Conservation (phyloP, 2,888 invertebrate genomes). For the Parnassius glacialis region DNA sequence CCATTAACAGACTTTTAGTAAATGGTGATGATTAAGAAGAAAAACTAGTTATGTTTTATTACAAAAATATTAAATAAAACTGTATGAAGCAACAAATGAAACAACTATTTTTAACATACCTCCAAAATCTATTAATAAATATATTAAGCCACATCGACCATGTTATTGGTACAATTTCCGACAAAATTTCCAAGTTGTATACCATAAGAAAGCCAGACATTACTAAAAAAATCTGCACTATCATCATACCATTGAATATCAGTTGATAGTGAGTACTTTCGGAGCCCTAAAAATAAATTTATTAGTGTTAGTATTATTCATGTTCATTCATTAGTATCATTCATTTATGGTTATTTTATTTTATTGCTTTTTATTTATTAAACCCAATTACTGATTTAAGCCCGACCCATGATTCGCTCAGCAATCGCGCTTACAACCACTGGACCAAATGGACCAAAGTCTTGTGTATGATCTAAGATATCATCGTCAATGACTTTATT, state of each 20-base stretch:
- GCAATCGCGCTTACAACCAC: no score
- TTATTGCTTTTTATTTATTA: no score
- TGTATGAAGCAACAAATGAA: neutral
- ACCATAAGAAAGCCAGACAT: slow-evolving; percentile 33
- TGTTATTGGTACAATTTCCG: slow-evolving; percentile 28
- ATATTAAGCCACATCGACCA: slow-evolving; percentile 35
- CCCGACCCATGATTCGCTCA: no score
- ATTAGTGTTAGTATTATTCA: neutral
- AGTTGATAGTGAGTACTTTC: slow-evolving; percentile 28
- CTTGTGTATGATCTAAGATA: no score
- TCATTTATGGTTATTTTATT: no score
- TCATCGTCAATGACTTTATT: no score
- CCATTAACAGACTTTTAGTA: no score
- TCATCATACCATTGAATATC: slow-evolving; percentile 36
- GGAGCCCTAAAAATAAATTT: slow-evolving; percentile 31
- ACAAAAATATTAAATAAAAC: neutral
- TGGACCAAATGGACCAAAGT: no score
- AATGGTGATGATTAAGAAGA: no score
- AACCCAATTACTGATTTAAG: slow-evolving; percentile 17
- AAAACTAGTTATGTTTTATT: no score
- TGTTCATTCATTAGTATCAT: no score
- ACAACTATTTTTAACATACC: slow-evolving; percentile 31
- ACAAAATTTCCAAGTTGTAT: slow-evolving; percentile 26
- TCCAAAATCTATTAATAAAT: slow-evolving; percentile 37
- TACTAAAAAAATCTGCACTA: slow-evolving; percentile 33